A percentile compares a stretch with the other conserved stretches of the same genome.
Conservation (phyloP, 2,113 vertebrate species). For the Etheostoma cragini region DNA sequence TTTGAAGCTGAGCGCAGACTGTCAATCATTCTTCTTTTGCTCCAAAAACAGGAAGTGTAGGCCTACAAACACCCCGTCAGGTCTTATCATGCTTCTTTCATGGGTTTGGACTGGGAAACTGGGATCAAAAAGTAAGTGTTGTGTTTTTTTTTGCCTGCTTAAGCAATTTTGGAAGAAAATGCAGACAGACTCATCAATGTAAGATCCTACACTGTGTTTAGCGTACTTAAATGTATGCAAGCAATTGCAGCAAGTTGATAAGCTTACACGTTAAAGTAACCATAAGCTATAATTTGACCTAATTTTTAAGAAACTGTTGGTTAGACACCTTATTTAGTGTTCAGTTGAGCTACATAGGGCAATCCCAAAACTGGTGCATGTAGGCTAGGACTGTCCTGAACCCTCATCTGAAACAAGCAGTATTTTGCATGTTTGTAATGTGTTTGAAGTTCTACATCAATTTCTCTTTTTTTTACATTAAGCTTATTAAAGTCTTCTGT, state of each 20-base stretch:
- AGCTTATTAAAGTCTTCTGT: too few species aligned
- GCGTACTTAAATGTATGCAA: neutral
- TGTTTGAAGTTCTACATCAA: too few species aligned
- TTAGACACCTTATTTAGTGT: neutral
- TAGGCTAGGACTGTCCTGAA: too few species aligned
- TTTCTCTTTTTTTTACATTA: too few species aligned
- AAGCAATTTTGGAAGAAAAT: neutral
- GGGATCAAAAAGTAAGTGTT: neutral
- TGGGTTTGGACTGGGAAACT: neutral
- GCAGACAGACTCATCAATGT: neutral
- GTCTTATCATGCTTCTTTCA: conserved; percentile 2
- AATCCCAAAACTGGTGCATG: neutral
- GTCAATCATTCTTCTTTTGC: too few species aligned
- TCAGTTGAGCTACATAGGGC: neutral
- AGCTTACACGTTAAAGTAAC: neutral
- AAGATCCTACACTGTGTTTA: neutral
- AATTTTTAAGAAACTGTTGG: neutral
- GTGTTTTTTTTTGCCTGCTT: conserved; percentile 1
- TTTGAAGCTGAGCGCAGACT: too few species aligned
- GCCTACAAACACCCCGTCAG: neutral
- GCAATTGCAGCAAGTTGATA: too few species aligned
- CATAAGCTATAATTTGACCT: neutral
- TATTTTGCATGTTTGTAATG: too few species aligned
- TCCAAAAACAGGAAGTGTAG: neutral
- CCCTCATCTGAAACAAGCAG: too few species aligned